A percentile compares a stretch with the other conserved stretches of the same genome.
Evolutionary conservation across 2,888 invertebrate genomes (phyloP).

Genomic region (Hipparchia semele): DNA sequence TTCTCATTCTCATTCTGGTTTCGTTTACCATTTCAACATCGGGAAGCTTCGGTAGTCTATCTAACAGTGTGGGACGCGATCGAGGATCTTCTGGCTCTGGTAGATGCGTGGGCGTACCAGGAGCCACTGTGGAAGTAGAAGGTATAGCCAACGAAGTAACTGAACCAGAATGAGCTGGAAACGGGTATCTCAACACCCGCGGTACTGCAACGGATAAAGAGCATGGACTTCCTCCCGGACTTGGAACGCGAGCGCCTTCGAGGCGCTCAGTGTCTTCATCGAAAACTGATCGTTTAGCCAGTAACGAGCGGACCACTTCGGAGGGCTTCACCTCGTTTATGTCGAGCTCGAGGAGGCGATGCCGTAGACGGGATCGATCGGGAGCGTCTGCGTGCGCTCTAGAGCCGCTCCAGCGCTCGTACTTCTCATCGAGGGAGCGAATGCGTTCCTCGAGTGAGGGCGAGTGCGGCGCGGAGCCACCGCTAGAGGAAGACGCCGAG

Average conservation of each 20-base stretch:
- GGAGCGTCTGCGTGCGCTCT: slow-evolving; percentile 83
- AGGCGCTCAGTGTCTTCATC: slow-evolving; percentile 97
- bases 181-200: slow-evolving; percentile 63
- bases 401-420: slow-evolving; percentile 92
- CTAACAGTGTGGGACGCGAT: slow-evolving; percentile 46
- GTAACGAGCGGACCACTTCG: slow-evolving; percentile 95
- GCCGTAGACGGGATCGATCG: slow-evolving; percentile 85
- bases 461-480: slow-evolving; percentile 88
- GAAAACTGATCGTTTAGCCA: slow-evolving; percentile 96
- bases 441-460: slow-evolving; percentile 95
- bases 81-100: slow-evolving; percentile 47
- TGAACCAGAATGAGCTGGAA: slow-evolving; percentile 85
- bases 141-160: slow-evolving; percentile 33
- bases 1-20: slow-evolving; percentile 81
- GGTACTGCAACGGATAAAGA: slow-evolving; percentile 67
- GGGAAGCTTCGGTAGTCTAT: slow-evolving; percentile 51
- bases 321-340: slow-evolving; percentile 94
- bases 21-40: slow-evolving; percentile 57
- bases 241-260: slow-evolving; percentile 94
- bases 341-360: slow-evolving; percentile 90
- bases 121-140: slow-evolving; percentile 52
- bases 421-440: slow-evolving; percentile 95
- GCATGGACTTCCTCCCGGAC: slow-evolving; percentile 63
- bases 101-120: slow-evolving; percentile 52
- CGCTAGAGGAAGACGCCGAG: slow-evolving; percentile 89